Base-by-base conservation (phyloP, 2,113 vertebrate genomes). In the Bombycilla garrulus region DNA sequence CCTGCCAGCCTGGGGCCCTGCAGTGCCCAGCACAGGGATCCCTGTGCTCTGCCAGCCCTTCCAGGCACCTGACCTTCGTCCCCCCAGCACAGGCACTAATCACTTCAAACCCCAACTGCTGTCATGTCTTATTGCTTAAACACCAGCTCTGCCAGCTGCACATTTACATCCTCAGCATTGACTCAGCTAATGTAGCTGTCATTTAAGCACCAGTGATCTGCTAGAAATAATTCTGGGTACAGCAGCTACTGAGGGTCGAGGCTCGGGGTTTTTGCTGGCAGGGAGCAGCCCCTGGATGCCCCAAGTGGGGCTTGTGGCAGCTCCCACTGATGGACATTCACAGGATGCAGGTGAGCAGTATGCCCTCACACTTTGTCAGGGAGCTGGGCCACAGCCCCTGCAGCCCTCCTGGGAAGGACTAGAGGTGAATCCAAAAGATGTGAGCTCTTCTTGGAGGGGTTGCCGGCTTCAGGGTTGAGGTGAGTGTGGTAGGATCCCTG, bases 161-260 rank as follows among this genome's bases (percentile, higher is more conserved):
- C 81, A 61, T 91, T 91, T 92, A 91, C 96, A 95, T 94, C 89
- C 88, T 88, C 92, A 72, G 90, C 83, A 93, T 87, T 95, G 91
- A 96, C 94, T 96, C 92, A 94, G 92, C 89, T 96, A 91, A 97
- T 88, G 92, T 60, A 87, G 67, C 95, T 92, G 94, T 87, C 92
- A 90, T 76, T 95, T 80, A 42, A 64, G 65, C 12, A 6, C 82
- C 57, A 66, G 57, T 18, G 78, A 94, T 71, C 88, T 90, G 90
- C 88, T 92, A 96, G 76, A 45, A 95, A 91, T 90, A 86, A 61
- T 16, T 3, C 62, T 28, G 21, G 36, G 33, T 67, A 35, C 33
- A 73, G 54, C 72, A 90, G 71, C 87, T 51, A 29, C 3, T 0
- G 3, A 94, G 57, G 70, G 62, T 11, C 0, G 7, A 62, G 58